Conservation (phyloP, 2,888 invertebrate genomes). For the Tuberolachnus salignus region DNA sequence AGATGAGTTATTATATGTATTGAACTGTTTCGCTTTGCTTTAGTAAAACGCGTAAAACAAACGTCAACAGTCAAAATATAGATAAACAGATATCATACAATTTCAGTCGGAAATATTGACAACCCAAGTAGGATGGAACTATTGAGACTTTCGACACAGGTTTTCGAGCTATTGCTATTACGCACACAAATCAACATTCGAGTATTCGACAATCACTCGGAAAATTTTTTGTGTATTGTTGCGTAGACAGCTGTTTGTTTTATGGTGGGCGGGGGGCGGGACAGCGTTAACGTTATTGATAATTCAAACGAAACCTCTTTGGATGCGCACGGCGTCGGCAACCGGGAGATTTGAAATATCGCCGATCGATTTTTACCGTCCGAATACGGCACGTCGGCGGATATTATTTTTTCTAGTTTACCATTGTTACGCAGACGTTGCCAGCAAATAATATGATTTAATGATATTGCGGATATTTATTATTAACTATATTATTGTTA, state of each 20-base stretch:
- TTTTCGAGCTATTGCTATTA: constrained; percentile 54
- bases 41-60: background rate
- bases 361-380: background rate
- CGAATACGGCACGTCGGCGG: too few relatives aligned
- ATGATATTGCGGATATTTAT: too few relatives aligned
- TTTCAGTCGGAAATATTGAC: constrained; percentile 28
- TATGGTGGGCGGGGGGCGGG: constrained; percentile 23
- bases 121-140: constrained; percentile 19
- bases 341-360: constrained; percentile 38
- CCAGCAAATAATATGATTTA: too few relatives aligned
- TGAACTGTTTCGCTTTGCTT: constrained; percentile 23
- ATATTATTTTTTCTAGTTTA: too few relatives aligned
- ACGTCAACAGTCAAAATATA: constrained; percentile 1
- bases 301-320: constrained; percentile 44
- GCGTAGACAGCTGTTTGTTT: constrained; percentile 51
- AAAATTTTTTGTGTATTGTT: constrained; percentile 55
- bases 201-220: constrained; percentile 55
- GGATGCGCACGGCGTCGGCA: background rate
- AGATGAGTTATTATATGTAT: constrained; percentile 8
- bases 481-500: too few relatives aligned
- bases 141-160: constrained; percentile 52
- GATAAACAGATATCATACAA: constrained; percentile 36
- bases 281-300: constrained; percentile 46
- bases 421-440: too few relatives aligned
- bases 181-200: constrained; percentile 57